Conservation (phyloP, 2,797 vertebrate genomes). For the Macropus fuliginosus region DNA sequence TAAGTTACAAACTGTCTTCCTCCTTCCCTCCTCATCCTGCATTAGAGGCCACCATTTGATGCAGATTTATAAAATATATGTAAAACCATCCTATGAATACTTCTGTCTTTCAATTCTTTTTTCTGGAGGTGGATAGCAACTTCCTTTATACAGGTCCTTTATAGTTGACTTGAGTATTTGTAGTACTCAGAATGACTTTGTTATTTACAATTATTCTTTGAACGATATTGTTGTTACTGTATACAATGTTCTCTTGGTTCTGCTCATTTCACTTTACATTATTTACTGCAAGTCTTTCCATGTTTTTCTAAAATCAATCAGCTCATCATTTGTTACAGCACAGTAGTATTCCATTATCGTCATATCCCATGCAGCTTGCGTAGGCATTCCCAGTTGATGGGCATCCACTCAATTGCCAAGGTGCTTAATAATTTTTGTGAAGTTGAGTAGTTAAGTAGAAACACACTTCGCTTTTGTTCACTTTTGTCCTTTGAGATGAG, state of each 20-base stretch:
- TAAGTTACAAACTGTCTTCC: not conserved
- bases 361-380: not conserved
- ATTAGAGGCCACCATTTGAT: not conserved
- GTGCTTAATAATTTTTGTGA: not conserved
- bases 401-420: not conserved
- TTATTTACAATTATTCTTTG: not conserved
- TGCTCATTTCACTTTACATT: not conserved
- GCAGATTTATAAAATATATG: not conserved
- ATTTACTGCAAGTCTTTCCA: not conserved
- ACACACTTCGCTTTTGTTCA: not conserved
- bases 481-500: not conserved
- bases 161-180: not conserved
- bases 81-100: not conserved
- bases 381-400: not conserved
- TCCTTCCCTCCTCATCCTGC: not conserved
- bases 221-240: not conserved
- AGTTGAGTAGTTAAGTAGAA: not conserved
- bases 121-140: not conserved
- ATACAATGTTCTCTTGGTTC: not conserved
- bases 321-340: not conserved
- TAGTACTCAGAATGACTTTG: not conserved
- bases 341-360: not conserved
- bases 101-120: not conserved
- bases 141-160: not conserved
- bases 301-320: not conserved